Evolutionary conservation across 2,113 vertebrate species (phyloP), one percentile per base, ranked within the genome.

Genomic region (Xenus cinereus): DNA sequence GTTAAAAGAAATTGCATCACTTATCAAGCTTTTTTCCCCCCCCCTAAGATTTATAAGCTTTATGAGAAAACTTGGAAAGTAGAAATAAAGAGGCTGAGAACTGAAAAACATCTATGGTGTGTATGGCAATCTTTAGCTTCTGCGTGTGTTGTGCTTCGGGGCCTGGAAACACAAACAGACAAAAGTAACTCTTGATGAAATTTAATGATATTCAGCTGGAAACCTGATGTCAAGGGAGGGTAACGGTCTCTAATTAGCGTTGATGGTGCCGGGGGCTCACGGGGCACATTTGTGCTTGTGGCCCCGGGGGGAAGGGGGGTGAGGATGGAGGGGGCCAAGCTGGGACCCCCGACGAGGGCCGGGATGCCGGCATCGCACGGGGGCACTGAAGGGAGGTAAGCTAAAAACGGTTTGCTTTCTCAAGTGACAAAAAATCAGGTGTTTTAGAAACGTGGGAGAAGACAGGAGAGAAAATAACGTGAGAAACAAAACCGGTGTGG

Each of bases 301-400:
- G 9, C 37, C 39, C 4, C 6, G 46, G 35, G 23, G 45, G 16
- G 32, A 16, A 17, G 4, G 10, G 37, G 20, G n/a, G 6, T 7
- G 2, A 26, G 50, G 57, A 7, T 41, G 48, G 71, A 32, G 43
- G 51, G 84, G 87, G 46, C 64, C 5, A 0, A 54, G 72, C 19
- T 4, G 69, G 15, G 57, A 16, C 2, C 15, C n/a, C n/a, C n/a
- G n/a, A n/a, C n/a, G n/a, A n/a, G n/a, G n/a, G n/a, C n/a, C n/a
- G n/a, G n/a, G 57, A 0, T n/a, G 33, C 32, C 8, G 0, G 12
- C 22, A 5, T 48, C 46, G 0, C 9, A 7, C 0, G 10, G 14
- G 46, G 27, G 19, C 8, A 12, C n/a, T 3, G 24, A 23, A 7
- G 51, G 35, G 26, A 51, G 2, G 46, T 68, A 16, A 14, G 66